These are phyloP conservation scores for Pseudorhombus dupliciocellatus DNA, from an alignment of 2,113 vertebrate species.

Conservation along the genomic window DNA sequence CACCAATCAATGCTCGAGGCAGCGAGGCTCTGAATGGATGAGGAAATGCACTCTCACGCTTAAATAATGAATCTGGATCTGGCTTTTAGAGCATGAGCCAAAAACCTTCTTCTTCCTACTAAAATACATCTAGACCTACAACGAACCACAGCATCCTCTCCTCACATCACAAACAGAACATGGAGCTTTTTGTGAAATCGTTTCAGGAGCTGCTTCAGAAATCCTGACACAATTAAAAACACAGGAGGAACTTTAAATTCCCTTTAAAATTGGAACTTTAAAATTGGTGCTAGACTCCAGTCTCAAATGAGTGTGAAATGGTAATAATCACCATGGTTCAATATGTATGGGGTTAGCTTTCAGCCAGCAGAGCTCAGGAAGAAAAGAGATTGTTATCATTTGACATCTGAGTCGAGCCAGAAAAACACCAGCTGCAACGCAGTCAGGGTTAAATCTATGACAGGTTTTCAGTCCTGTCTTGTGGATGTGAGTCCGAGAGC, in stretches of 20 bases:
- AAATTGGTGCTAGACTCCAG: too few species aligned
- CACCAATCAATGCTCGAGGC: too few species aligned
- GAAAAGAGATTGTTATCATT: conserved; percentile 10
- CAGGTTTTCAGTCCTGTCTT: conserved; percentile 13
- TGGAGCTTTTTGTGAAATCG: too few species aligned
- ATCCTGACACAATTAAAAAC: not conserved
- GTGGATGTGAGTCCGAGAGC: conserved; percentile 28
- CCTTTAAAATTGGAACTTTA: too few species aligned
- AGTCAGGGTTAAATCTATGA: conserved; percentile 22
- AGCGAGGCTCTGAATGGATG: too few species aligned
- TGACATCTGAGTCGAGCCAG: conserved; percentile 2
- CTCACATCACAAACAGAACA: not conserved
- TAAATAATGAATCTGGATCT: conserved; percentile 6
- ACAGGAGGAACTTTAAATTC: not conserved
- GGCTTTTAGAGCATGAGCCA: conserved; percentile 5
- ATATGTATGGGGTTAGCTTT: too few species aligned
- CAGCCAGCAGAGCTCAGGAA: not conserved
- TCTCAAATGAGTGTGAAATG: not conserved
- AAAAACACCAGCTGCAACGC: not conserved
- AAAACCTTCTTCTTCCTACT: conserved; percentile 11
- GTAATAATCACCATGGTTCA: too few species aligned
- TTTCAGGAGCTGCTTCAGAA: not conserved
- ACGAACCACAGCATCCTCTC: not conserved
- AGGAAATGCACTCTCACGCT: conserved; percentile 18
- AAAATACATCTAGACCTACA: not conserved